Base-by-base conservation (phyloP, 2,113 vertebrate species). In the Serilophus lunatus region DNA sequence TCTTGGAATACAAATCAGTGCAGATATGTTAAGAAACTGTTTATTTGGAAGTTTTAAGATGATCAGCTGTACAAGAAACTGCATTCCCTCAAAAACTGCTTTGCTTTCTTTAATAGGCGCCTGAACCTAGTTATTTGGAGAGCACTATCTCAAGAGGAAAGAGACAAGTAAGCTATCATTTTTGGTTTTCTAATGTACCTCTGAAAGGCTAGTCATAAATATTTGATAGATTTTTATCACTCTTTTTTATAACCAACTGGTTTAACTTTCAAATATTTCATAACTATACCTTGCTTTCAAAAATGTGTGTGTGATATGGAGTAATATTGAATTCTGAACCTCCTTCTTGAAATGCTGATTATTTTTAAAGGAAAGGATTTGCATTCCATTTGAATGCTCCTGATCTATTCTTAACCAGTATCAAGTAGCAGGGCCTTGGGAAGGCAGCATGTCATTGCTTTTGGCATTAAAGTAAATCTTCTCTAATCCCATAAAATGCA, bases 111-210 rank as follows among this genome's bases (percentile, higher is more conserved):
- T 95, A 95, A 97, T 45, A 99, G 98, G 83, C 97, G 96, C 28
- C 97, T 98, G 77, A 98, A 98, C 96, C 90, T 96, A 82, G 70
- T 98, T 72, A 79, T 98, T 69, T 98, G 98, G 98, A 98, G 87
- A 97, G 98, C 96, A 18, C 92, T 98, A 20, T 92, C 98, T 90
- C 95, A 97, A 93, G 98, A 98, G 36, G 98, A 98, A 95, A 98
- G 90, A 97, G 96, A 98, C 69, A 98, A 97, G 98, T 98, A 98
- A 98, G 98, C 65, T 47, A 12, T 84, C 53, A 33, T 15, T 76
- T 84, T 75, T 76, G 18, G 5, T 44, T 91, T 95, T 84, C 44
- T 85, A 40, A 42, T 9, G 50, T 70, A 63, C 8, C 12, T 87
- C 50, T 66, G 57, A 96, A 90, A 42, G 44, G 12, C 50, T 77